These are phyloP conservation scores for Zaprionus obscuricornis DNA, from an alignment of 2,888 invertebrate genomes.

Conservation along the genomic window DNA sequence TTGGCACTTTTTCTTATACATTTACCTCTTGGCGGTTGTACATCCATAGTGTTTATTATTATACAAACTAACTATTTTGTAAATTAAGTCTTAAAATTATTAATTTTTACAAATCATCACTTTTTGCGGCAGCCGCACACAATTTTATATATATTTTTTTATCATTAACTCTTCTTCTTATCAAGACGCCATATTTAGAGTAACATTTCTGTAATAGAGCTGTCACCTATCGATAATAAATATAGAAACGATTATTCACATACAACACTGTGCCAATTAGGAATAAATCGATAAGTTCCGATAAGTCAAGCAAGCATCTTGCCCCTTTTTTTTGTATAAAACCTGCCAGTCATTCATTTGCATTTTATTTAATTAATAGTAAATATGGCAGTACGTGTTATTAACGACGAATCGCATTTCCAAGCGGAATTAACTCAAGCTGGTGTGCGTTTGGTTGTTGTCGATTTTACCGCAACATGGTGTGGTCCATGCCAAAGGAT, in stretches of 20 bases:
- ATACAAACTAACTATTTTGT: conserved; percentile 44
- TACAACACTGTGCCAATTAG: conserved; percentile 14
- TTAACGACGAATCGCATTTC: conserved; percentile 88
- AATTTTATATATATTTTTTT: conserved; percentile 51
- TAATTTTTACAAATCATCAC: conserved; percentile 33
- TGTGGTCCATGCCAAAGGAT: conserved; percentile 98
- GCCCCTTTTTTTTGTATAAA: conserved; percentile 27
- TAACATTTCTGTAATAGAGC: too few species aligned
- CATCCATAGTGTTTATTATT: conserved; percentile 52
- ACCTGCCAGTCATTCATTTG: conserved; percentile 55
- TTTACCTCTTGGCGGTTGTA: conserved; percentile 65
- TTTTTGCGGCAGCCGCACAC: conserved; percentile 51
- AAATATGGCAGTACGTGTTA: conserved; percentile 81
- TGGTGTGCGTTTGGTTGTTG: conserved; percentile 94
- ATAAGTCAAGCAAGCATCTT: conserved; percentile 24
- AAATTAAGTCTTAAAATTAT: conserved; percentile 24
- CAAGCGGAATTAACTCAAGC: conserved; percentile 92
- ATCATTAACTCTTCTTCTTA: conserved; percentile 48
- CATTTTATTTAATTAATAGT: conserved; percentile 35
- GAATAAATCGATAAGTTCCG: conserved; percentile 13
- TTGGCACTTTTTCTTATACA: background rate
- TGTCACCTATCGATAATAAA: too few species aligned
- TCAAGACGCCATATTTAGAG: conserved; percentile 64
- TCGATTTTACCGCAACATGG: conserved; percentile 98
- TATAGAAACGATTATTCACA: background rate